Evolutionary conservation across 2,888 invertebrate species (phyloP), one percentile per base, ranked within the genome.

Genomic region (Capitulum mitella): DNA sequence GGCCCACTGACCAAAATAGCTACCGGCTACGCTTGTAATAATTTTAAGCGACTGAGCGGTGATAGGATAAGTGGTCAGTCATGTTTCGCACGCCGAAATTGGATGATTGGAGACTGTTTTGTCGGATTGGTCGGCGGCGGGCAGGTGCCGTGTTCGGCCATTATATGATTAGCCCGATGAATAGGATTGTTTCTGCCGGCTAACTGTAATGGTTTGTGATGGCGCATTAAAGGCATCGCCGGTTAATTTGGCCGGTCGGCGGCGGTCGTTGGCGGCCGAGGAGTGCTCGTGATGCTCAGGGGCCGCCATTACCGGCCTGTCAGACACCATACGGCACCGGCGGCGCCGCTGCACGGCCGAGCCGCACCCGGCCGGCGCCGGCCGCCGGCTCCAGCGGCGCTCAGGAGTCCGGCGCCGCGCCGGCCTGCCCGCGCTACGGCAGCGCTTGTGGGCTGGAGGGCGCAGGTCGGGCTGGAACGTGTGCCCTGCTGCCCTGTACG

Each of bases 21-120:
- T 22, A 26, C 40, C 70, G 40, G 40, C 22, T 5, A 19, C 19
- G 51, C 22, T 19, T 29, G n/a, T 58, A 58, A 5, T 29, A 40
- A 70, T 70, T 64, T 70, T 70, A 37, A 40, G 16, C 37, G 70
- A 26, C 70, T 22, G 22, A 10, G 37, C 10, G 26, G 5, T 22
- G 64, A 64, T 26, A 40, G 70, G 37, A 70, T 70, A 70, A 70
- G 70, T 70, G 70, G 37, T 40, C 40, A 70, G 70, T 70, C 70
- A 40, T 40, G 70, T 70, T 64, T 70, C 70, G 70, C 70, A 70
- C 70, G 70, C 70, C 70, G 70, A 70, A 70, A 70, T 70, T 40
- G 70, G 70, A 70, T 70, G 70, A 70, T 70, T 70, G 70, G 70
- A 40, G 70, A 64, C 34, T 10, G 64, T 34, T 34, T 34, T 16